Evolutionary conservation across 1,140 invertebrate species (phyloP), one percentile per base, ranked within the genome.

Genomic region (Whitmania pigra): DNA sequence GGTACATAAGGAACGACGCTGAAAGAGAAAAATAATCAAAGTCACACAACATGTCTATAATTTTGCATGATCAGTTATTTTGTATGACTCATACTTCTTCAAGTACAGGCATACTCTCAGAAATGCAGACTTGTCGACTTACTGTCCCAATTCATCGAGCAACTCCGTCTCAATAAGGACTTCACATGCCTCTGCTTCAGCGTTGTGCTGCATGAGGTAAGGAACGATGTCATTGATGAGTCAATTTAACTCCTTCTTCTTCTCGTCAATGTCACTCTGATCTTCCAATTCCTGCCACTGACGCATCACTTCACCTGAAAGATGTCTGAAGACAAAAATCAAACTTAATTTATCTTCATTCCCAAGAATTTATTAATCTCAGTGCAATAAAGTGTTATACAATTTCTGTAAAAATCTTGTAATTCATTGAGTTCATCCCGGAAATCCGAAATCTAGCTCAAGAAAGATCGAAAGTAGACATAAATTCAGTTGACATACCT

Each of bases 141-240:
- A 93, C 67, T 94, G 85, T 67, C 91, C 88, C 0, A 99, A 83
- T 20, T 98, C 82, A 79, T 95, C 91, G 36, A 99, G 84, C 72
- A 87, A 86, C 79, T 99, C 95, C 43, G 72, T 71, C 85, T 99
- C 97, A 90, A 99, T 98, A 0, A 99, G 84, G 25, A 99, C 84
- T 85, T 99, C 97, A 82, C 95, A 99, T 0, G 95, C 95, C 83
- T 99, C 96, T 0, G 96, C 94, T 84, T 99, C 97, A 17, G 97
- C 95, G 84, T 99, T 99, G 78, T 99, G 96, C 73, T 89, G 87
- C 94, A 99, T 97, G 77, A 98, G 93, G 80, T 98, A 98, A 0
- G 92, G 89, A 25, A 99, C 88, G 73, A 99, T 95, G 80, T 94
- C 89, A 75, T 89, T 27, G 22, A 78, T 74, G 74, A 82, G 74